Percentiles rank a stretch among this genome's conserved stretches.
Conservation (phyloP, 2,797 vertebrate species). For the Momotus momota region DNA sequence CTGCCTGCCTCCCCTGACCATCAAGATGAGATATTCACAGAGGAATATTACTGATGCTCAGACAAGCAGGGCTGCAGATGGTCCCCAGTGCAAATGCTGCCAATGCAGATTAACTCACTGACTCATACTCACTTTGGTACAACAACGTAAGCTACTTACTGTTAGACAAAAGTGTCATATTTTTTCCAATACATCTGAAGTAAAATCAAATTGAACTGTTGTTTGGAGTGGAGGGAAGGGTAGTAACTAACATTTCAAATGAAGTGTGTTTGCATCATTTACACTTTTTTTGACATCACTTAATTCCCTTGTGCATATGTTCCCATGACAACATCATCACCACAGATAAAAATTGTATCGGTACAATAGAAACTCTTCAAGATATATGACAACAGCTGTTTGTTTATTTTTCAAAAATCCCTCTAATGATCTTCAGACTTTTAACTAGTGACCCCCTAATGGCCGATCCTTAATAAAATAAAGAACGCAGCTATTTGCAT, state of each 20-base stretch:
- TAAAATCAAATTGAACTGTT: constrained; percentile 51
- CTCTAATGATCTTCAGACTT: constrained; percentile 58
- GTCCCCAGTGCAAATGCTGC: constrained; percentile 73
- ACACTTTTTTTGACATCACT: constrained; percentile 72
- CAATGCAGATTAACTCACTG: constrained; percentile 76
- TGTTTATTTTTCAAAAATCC: constrained; percentile 52
- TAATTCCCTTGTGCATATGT: constrained; percentile 63
- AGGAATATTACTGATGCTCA: constrained; percentile 82
- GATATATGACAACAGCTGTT: constrained; percentile 70
- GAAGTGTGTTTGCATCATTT: constrained; percentile 71
- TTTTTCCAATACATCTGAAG: constrained; percentile 52
- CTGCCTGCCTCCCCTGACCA: constrained; percentile 75
- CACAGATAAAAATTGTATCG: constrained; percentile 58
- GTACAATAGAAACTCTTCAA: constrained; percentile 61
- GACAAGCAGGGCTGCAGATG: constrained; percentile 77
- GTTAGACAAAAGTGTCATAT: constrained; percentile 73
- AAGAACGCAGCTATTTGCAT: constrained; percentile 36
- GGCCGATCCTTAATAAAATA: constrained; percentile 50
- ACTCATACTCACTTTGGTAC: constrained; percentile 71
- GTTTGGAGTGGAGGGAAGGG: background rate
- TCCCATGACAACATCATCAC: constrained; percentile 70
- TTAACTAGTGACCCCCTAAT: constrained; percentile 53
- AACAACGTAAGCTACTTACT: constrained; percentile 73
- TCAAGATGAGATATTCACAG: constrained; percentile 83
- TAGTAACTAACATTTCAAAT: constrained; percentile 70